Evolutionary conservation across 2,888 invertebrate genomes (phyloP).

Genomic region (Chymomyza caudatula): DNA sequence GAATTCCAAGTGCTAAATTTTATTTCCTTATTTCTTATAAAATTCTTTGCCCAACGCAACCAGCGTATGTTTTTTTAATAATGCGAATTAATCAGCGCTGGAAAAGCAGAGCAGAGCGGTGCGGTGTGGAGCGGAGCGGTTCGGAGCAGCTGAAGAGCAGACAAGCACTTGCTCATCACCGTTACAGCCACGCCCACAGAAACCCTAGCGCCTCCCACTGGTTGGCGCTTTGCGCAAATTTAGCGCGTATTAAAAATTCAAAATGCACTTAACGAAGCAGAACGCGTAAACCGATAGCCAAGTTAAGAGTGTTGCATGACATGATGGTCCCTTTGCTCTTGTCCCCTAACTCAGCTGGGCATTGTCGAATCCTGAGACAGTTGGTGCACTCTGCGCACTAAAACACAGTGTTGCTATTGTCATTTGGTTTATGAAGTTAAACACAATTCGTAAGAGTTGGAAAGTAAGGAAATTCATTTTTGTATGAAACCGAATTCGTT

Average conservation of each 20-base stretch:
- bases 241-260: conserved; percentile 60
- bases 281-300: conserved; percentile 68
- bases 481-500: too few relatives aligned
- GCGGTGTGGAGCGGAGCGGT: too few relatives aligned
- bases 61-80: conserved; percentile 62
- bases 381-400: background rate
- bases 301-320: conserved; percentile 16
- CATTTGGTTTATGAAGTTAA: too few relatives aligned
- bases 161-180: conserved; percentile 6
- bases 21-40: background rate
- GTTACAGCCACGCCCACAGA: background rate
- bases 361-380: background rate
- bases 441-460: too few relatives aligned
- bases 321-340: background rate
- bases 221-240: conserved; percentile 36
- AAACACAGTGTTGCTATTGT: too few relatives aligned
- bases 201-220: conserved; percentile 8
- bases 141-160: background rate
- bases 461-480: too few relatives aligned
- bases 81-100: conserved; percentile 57
- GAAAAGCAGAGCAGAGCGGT: background rate
- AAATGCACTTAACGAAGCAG: conserved; percentile 70
- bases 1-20: background rate
- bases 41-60: conserved; percentile 20
- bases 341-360: background rate